Evolutionary conservation across 2,113 vertebrate genomes (phyloP).

Genomic region (Brachypodius melanocephalos): DNA sequence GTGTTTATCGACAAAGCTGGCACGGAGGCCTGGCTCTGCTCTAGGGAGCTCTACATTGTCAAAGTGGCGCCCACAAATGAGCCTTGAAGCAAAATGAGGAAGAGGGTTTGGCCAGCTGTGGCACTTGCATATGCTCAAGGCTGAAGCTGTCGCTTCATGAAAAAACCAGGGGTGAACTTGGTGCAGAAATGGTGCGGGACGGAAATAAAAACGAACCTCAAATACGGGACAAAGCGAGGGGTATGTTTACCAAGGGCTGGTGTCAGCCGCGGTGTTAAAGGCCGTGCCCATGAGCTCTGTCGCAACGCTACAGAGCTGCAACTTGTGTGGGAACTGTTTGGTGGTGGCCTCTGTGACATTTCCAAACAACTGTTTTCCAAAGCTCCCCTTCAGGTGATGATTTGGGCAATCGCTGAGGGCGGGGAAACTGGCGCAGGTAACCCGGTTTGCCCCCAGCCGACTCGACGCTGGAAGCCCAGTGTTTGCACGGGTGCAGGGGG

Average conservation of each 20-base stretch:
- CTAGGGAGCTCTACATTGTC: fast-evolving
- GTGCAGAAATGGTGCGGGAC: fast-evolving
- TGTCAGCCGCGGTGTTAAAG: not conserved
- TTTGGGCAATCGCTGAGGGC: not conserved
- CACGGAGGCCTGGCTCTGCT: not conserved
- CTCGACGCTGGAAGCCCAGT: fast-evolving
- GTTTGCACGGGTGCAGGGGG: not conserved
- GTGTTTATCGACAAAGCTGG: fast-evolving
- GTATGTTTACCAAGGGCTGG: not conserved
- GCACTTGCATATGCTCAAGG: not conserved
- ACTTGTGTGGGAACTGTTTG: not conserved
- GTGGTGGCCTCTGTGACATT: not conserved
- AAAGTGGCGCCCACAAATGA: not conserved
- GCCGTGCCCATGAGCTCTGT: not conserved
- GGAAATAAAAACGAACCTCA: not conserved
- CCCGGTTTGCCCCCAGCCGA: too few relatives aligned
- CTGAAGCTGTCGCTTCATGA: not conserved
- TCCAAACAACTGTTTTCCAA: not conserved
- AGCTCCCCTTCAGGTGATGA: not conserved
- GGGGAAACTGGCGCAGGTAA: not conserved
- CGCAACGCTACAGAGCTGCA: not conserved
- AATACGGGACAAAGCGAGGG: not conserved
- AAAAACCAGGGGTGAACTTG: not conserved
- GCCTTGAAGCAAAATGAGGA: not conserved
- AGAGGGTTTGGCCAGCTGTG: not conserved